phyloP scores from a whole-genome alignment of 2,113 vertebrate genomes.

The Centrocercus urophasianus region DNA sequence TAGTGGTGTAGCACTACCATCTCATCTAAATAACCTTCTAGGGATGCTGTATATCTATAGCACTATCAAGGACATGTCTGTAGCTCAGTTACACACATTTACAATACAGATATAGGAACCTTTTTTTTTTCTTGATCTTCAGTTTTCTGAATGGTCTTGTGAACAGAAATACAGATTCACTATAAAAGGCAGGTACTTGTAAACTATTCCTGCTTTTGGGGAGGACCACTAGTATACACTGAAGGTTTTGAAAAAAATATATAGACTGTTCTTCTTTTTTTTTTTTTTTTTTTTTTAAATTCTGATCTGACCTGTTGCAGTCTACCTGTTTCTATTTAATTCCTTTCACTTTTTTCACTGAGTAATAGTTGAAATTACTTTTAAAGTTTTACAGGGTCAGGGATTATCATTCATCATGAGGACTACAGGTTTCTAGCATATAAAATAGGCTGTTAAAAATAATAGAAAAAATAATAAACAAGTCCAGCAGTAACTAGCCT shows the following conservation, averaged over 20 bases:
- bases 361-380: neutral
- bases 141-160: neutral
- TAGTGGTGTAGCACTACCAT: neutral
- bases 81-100: neutral
- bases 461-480: neutral
- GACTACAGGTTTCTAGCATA: neutral
- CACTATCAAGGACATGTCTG: neutral
- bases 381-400: neutral
- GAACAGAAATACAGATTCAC: neutral
- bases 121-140: neutral
- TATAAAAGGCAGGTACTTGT: neutral
- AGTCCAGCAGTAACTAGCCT: neutral
- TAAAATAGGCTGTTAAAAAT: neutral
- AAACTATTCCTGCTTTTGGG: neutral
- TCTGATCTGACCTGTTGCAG: neutral
- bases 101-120: neutral
- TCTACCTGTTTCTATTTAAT: neutral
- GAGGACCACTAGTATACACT: neutral
- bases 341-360: neutral
- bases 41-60: neutral
- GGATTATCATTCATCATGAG: neutral
- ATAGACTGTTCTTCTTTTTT: neutral
- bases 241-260: neutral
- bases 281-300: neutral
- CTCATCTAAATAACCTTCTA: neutral